These are phyloP conservation scores for Synanthedon tipuliformis DNA, from an alignment of 2,888 invertebrate genomes.

Conservation along the genomic window DNA sequence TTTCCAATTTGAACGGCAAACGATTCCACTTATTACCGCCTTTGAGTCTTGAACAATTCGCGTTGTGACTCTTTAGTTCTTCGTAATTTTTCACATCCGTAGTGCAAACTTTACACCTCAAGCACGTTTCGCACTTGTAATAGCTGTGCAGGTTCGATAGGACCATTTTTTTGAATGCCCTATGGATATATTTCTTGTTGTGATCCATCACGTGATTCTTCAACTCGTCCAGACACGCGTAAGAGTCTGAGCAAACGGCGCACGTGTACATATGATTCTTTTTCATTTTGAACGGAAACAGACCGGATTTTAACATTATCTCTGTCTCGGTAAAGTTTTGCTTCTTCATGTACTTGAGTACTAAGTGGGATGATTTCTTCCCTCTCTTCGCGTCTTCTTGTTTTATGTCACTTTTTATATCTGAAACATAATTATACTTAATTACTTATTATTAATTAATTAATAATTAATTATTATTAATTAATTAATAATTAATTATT, in stretches of 20 bases:
- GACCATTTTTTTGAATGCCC: constrained; percentile 52
- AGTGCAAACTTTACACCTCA: constrained; percentile 49
- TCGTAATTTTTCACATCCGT: constrained; percentile 35
- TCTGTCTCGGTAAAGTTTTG: constrained; percentile 33
- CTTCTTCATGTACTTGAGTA: neutral
- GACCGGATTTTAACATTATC: constrained; percentile 32
- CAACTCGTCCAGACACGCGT: constrained; percentile 32
- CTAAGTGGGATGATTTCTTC: neutral
- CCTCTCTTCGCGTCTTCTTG: constrained; percentile 20
- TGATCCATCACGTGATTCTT: constrained; percentile 39
- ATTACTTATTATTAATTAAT: too few relatives aligned
- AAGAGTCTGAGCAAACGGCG: constrained; percentile 41
- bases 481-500: too few relatives aligned
- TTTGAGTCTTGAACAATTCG: constrained; percentile 33
- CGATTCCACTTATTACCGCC: constrained; percentile 35
- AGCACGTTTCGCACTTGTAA: constrained; percentile 22
- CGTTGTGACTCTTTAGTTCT: constrained; percentile 35
- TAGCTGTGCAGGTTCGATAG: constrained; percentile 41
- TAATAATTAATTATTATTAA: too few relatives aligned
- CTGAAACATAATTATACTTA: too few relatives aligned
- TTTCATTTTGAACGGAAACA: constrained; percentile 53
- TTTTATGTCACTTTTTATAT: constrained; percentile 30
- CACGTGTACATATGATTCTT: constrained; percentile 38
- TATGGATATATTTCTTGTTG: constrained; percentile 29
- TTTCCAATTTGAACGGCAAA: constrained; percentile 54